Conservation (phyloP, 2,113 vertebrate genomes). For the Rhodinocichla rosea region DNA sequence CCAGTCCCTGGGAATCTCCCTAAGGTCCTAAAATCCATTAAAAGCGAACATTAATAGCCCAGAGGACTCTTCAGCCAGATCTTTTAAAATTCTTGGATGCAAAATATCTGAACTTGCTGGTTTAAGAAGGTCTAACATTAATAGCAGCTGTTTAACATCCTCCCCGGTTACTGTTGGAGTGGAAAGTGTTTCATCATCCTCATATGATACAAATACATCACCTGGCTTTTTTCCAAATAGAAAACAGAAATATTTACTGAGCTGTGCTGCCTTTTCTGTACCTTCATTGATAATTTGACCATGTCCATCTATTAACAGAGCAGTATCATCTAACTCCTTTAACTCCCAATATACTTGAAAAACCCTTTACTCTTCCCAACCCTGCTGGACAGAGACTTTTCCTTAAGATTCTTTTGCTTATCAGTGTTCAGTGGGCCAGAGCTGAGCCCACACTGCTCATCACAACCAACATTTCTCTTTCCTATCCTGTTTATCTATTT, state of each 20-base stretch:
- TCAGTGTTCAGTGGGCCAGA: not conserved
- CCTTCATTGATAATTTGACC: slow-evolving; percentile 27
- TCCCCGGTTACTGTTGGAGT: slow-evolving; percentile 43
- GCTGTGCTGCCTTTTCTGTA: not conserved
- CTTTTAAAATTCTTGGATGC: slow-evolving; percentile 43
- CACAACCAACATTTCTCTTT: not conserved
- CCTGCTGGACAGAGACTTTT: not conserved
- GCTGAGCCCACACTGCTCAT: not conserved
- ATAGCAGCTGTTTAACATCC: slow-evolving; percentile 64
- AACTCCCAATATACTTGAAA: not conserved
- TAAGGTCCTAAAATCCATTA: not conserved
- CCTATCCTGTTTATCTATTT: not conserved
- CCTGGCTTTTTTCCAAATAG: not conserved
- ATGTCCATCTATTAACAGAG: not conserved
- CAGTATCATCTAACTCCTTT: not conserved
- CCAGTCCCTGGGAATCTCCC: not conserved
- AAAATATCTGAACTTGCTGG: slow-evolving; percentile 34
- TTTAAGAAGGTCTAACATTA: slow-evolving; percentile 46
- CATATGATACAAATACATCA: slow-evolving; percentile 55
- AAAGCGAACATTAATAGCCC: not conserved
- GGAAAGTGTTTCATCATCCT: slow-evolving; percentile 61
- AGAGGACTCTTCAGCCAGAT: slow-evolving; percentile 1
- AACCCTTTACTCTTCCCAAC: not conserved
- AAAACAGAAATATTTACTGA: slow-evolving; percentile 47
- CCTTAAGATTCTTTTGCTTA: not conserved